Percentiles rank a stretch among this genome's conserved stretches.
Evolutionary conservation across 2,797 vertebrate genomes (phyloP).

Genomic region (Pachyuromys duprasi): DNA sequence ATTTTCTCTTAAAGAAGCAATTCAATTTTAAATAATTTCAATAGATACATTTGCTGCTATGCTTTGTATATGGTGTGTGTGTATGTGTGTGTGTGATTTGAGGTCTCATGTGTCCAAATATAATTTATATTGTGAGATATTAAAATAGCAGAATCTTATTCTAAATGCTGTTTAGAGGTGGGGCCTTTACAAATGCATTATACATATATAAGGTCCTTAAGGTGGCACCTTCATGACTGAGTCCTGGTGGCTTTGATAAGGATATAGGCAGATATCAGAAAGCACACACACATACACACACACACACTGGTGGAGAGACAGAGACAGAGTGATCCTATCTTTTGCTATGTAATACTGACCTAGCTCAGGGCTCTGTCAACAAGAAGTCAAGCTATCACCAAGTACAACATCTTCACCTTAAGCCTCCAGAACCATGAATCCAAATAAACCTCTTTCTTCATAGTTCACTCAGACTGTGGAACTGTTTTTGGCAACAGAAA

Average conservation of each 20-base stretch:
- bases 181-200: neutral
- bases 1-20: constrained; percentile 40
- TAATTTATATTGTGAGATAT: neutral
- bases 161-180: neutral
- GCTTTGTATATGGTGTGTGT: neutral
- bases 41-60: neutral
- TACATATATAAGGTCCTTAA: neutral
- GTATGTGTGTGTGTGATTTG: neutral
- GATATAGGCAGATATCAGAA: neutral
- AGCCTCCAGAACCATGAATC: neutral
- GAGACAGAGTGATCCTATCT: neutral
- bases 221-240: neutral
- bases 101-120: neutral
- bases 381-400: neutral
- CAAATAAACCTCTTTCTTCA: neutral
- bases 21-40: constrained; percentile 3
- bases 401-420: neutral
- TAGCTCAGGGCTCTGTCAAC: neutral
- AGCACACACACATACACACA: neutral
- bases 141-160: neutral
- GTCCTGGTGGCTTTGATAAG: neutral
- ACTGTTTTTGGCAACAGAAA: neutral
- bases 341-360: neutral
- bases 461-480: neutral
- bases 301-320: neutral